Evolutionary conservation across 1,140 invertebrate species (phyloP), one percentile per base, ranked within the genome.

Genomic region (Cherax destructor): DNA sequence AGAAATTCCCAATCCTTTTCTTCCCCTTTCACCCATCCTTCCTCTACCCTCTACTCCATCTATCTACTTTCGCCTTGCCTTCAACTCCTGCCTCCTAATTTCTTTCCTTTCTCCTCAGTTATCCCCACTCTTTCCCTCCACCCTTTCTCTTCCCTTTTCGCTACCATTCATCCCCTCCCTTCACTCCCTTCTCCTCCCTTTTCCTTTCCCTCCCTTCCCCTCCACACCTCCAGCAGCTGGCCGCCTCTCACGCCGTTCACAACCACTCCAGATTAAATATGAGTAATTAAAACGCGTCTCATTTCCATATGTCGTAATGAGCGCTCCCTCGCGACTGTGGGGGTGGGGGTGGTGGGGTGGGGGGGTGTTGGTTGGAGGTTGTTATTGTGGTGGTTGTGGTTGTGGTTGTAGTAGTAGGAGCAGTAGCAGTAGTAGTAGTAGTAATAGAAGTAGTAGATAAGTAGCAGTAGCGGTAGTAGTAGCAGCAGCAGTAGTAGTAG

Each of bases 241-340:
- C 72, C 13, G 4, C 49, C 9, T 30, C 47, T 41, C 65, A n/a
- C 78, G 0, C 59, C 61, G 78, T 52, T 83, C 86, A 78, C 86
- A 81, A 50, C 56, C 78, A 50, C 86, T 69, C 86, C 9, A 80
- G 50, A 83, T 69, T 72, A 83, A 83, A 83, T 49, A 65, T 49
- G 65, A 81, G 59, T 81, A 74, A 83, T 83, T 80, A 88, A 83
- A 81, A 79, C 74, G 30, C 74, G 52, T 59, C 85, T 87, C 85
- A 78, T 87, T 87, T 78, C 85, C 85, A 87, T 87, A 87, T 78
- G 85, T 41, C 30, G 47, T 88, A 80, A 88, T 65, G 79, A 88
- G 41, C 49, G 84, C 47, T 1, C 65, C 47, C 65, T 56, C 61
- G 56, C 84, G 56, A 56, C 72, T 86, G 84, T 77, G n/a, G 59